Conservation (phyloP, 2,797 vertebrate species). For the Danio jaintianensis region DNA sequence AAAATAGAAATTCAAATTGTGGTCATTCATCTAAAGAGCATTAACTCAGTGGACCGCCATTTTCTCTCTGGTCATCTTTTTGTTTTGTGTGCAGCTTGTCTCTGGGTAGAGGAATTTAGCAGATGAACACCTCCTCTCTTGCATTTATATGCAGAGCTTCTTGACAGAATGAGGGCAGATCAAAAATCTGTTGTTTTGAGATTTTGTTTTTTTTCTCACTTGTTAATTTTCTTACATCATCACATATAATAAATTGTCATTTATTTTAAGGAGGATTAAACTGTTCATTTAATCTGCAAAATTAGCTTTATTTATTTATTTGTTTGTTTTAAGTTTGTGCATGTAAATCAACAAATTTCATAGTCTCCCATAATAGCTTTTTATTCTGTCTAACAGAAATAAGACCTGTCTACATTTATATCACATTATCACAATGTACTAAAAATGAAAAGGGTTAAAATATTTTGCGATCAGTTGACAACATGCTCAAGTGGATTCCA, state of each 20-base stretch:
- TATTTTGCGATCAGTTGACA: too few relatives aligned
- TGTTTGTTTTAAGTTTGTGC: too few relatives aligned
- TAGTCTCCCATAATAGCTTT: too few relatives aligned
- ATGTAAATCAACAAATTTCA: too few relatives aligned
- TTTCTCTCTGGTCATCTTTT: conserved; percentile 35
- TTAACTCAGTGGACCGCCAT: neutral
- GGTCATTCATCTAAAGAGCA: conserved; percentile 31
- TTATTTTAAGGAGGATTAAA: neutral
- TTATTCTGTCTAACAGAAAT: too few relatives aligned
- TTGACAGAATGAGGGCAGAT: conserved; percentile 46
- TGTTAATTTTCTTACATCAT: neutral
- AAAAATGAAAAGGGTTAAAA: too few relatives aligned
- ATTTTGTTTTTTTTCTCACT: neutral
- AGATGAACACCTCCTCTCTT: conserved; percentile 14
- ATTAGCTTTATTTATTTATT: too few relatives aligned
- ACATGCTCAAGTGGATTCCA: too few relatives aligned
- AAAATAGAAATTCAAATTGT: conserved; percentile 46
- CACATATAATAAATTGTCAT: neutral
- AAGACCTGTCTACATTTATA: too few relatives aligned
- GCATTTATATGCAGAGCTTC: conserved; percentile 5
- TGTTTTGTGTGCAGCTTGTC: conserved; percentile 32
- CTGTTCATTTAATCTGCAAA: neutral
- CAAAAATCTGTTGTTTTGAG: neutral
- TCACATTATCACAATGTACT: too few relatives aligned
- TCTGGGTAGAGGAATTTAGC: neutral